phyloP scores from a whole-genome alignment of 1,140 invertebrate genomes.

The Eufriesea mexicana region DNA sequence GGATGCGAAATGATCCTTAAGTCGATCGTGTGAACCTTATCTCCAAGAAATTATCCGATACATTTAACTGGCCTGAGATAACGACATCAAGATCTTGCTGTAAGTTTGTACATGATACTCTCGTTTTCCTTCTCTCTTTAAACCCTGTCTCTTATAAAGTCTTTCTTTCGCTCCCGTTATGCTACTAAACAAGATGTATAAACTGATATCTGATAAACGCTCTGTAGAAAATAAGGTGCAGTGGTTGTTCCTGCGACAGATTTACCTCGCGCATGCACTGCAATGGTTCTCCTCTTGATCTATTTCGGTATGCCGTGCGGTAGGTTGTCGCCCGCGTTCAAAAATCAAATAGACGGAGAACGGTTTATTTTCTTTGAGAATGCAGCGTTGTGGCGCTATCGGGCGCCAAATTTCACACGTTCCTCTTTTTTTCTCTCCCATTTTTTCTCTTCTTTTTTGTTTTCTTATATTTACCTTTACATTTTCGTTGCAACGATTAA shows the following conservation, averaged over 20 bases:
- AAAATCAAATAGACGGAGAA: conserved; percentile 68
- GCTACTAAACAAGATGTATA: conserved; percentile 39
- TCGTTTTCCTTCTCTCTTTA: conserved; percentile 2
- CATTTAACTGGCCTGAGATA: conserved; percentile 48
- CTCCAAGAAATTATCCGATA: conserved; percentile 47
- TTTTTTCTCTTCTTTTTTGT: conserved; percentile 7
- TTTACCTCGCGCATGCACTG: conserved; percentile 49
- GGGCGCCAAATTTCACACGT: conserved; percentile 45
- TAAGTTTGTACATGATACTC: conserved; percentile 26
- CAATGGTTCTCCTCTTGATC: conserved; percentile 59
- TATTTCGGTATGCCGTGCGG: conserved; percentile 71
- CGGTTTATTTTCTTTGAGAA: conserved; percentile 52
- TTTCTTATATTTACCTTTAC: not conserved
- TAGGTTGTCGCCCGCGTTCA: conserved; percentile 69
- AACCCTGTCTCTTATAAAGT: not conserved
- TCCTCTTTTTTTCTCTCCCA: conserved; percentile 34
- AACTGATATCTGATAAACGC: conserved; percentile 30
- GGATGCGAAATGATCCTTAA: conserved; percentile 22
- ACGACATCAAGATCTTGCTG: conserved; percentile 20
- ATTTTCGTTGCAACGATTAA: not conserved
- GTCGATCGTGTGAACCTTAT: conserved; percentile 47
- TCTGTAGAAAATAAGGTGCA: conserved; percentile 40
- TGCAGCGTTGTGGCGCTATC: conserved; percentile 48
- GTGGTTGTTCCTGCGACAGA: conserved; percentile 52
- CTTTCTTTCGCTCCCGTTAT: conserved; percentile 27